These are phyloP conservation scores for Ptilodon capucinus DNA, from an alignment of 2,888 invertebrate genomes.

Conservation along the genomic window DNA sequence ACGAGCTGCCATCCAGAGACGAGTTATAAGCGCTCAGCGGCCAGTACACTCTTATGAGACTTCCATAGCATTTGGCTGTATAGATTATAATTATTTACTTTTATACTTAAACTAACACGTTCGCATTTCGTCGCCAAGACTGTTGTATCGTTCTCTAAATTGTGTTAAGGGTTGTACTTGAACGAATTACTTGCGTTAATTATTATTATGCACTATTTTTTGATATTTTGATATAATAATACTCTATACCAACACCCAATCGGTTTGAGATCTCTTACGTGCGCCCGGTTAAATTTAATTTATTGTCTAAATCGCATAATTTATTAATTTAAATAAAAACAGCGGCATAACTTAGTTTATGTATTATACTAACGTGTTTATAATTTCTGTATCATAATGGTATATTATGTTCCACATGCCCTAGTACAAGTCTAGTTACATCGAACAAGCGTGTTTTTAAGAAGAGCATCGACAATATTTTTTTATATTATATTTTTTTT, in stretches of 20 bases:
- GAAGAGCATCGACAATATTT: conserved; percentile 41
- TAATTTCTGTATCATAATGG: conserved; percentile 81
- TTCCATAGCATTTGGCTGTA: conserved; percentile 76
- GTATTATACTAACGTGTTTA: conserved; percentile 63
- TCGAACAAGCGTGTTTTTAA: conserved; percentile 62
- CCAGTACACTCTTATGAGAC: conserved; percentile 58
- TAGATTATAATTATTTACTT: conserved; percentile 72
- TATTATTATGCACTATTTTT: conserved; percentile 17
- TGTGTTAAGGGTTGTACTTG: conserved; percentile 51
- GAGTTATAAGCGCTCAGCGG: conserved; percentile 85
- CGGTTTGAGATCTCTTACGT: conserved; percentile 32
- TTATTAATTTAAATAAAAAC: conserved; percentile 66
- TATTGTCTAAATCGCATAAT: conserved; percentile 58
- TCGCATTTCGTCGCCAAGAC: conserved; percentile 70
- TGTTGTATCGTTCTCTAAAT: conserved; percentile 56
- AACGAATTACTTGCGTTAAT: conserved; percentile 24
- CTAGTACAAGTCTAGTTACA: conserved; percentile 57
- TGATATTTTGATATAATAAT: conserved; percentile 52
- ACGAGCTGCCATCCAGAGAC: conserved; percentile 88
- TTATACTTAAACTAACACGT: conserved; percentile 55
- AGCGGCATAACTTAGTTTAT: conserved; percentile 62
- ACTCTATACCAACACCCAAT: conserved; percentile 35
- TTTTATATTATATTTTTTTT: conserved; percentile 39
- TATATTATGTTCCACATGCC: conserved; percentile 55
- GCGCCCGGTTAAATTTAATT: conserved; percentile 46